Evolutionary conservation across 2,888 invertebrate genomes (phyloP).

Genomic region (Gymnocheta viridis): DNA sequence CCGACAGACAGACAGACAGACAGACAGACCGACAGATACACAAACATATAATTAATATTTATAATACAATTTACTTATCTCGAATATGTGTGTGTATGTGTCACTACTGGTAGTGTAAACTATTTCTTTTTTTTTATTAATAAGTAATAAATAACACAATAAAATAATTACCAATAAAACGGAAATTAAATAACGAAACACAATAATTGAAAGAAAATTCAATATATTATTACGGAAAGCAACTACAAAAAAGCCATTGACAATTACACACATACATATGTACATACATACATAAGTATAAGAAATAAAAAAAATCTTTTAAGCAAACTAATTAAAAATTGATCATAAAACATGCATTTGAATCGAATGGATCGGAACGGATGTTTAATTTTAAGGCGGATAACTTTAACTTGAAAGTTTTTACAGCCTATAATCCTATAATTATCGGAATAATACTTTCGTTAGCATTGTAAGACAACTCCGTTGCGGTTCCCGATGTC

Average conservation of each 20-base stretch:
- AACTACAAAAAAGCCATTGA: conserved; percentile 8
- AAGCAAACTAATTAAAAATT: neutral
- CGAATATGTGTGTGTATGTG: neutral
- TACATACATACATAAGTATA: too few relatives aligned
- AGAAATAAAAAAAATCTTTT: neutral
- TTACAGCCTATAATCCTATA: too few relatives aligned
- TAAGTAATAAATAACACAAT: conserved; percentile 4
- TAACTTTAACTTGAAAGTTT: too few relatives aligned
- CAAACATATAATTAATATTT: neutral
- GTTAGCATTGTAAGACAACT: too few relatives aligned
- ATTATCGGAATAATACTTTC: too few relatives aligned
- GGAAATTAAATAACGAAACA: conserved; percentile 27
- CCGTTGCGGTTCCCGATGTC: too few relatives aligned
- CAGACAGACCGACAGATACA: too few relatives aligned
- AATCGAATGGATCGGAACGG: too few relatives aligned
- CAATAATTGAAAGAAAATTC: conserved; percentile 7
- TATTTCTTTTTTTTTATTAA: neutral
- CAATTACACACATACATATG: too few relatives aligned
- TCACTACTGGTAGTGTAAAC: neutral
- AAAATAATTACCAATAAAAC: conserved; percentile 36
- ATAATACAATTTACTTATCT: neutral
- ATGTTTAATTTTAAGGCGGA: too few relatives aligned
- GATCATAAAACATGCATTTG: too few relatives aligned
- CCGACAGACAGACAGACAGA: neutral
- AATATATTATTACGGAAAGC: neutral